Conservation (phyloP, 2,888 invertebrate species). For the Marronus borbonicus region DNA sequence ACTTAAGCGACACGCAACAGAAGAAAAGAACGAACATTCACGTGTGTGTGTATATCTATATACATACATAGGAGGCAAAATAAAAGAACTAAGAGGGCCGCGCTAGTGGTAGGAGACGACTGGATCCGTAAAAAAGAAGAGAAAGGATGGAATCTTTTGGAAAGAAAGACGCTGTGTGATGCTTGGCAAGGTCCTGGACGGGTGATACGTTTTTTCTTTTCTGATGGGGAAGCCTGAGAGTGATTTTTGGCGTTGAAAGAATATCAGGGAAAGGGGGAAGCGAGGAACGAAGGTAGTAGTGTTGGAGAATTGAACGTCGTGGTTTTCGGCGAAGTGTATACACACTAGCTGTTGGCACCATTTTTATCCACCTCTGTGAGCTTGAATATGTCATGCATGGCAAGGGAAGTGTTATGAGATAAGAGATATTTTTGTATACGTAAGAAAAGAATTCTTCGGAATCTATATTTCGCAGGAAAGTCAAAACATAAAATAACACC, state of each 20-base stretch:
- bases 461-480: background rate
- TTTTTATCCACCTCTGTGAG: background rate
- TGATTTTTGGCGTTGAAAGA: constrained; percentile 8
- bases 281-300: background rate
- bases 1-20: background rate
- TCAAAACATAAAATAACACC: too few species aligned
- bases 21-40: too few species aligned
- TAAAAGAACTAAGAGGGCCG: background rate
- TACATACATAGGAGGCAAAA: background rate
- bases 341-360: too few species aligned
- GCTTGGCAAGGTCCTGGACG: background rate
- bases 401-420: constrained; percentile 23
- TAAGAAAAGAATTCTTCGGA: background rate
- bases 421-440: background rate
- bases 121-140: background rate
- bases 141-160: background rate
- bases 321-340: background rate
- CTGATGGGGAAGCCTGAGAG: background rate
- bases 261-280: background rate
- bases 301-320: background rate
- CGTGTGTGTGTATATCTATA: background rate
- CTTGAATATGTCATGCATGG: background rate
- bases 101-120: background rate
- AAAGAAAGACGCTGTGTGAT: background rate
- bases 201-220: background rate